Evolutionary conservation across 2,113 vertebrate species (phyloP).

Genomic region (Pardalotus punctatus): DNA sequence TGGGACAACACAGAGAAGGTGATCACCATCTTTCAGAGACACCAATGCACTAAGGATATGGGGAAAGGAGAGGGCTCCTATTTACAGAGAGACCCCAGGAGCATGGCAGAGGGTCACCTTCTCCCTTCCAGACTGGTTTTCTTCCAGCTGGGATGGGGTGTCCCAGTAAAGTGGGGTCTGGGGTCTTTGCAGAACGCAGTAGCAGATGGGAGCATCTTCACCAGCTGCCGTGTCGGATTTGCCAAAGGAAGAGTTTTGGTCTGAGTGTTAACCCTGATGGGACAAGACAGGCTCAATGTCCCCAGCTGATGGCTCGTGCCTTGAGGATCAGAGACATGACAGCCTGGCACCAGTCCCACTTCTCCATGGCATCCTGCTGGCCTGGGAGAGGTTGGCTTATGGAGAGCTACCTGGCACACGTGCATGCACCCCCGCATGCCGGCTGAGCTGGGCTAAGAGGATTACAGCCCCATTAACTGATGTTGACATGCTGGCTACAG

Average conservation of each 20-base stretch:
- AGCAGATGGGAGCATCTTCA: not conserved
- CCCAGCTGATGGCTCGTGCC: not conserved
- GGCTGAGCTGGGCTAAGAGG: constrained; percentile 35
- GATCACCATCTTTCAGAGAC: not conserved
- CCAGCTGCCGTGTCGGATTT: fast-evolving
- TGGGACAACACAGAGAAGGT: not conserved
- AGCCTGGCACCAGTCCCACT: not conserved
- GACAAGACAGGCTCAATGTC: not conserved
- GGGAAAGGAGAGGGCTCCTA: not conserved
- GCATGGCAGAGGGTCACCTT: not conserved
- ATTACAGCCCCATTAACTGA: not conserved
- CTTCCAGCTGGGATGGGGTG: not conserved
- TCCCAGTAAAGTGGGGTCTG: not conserved
- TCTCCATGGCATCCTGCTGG: not conserved
- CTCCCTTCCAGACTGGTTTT: not conserved
- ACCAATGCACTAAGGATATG: fast-evolving
- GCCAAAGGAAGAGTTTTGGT: not conserved
- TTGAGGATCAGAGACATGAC: not conserved
- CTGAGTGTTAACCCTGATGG: not conserved
- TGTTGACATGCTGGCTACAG: not conserved
- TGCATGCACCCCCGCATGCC: not conserved
- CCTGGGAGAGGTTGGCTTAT: not conserved
- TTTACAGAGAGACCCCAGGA: not conserved
- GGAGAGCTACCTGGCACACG: not conserved
- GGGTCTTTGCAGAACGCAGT: not conserved